A percentile compares a stretch with the other conserved stretches of the same genome.
Conservation (phyloP, 2,888 invertebrate species). For the Macaria liturata region DNA sequence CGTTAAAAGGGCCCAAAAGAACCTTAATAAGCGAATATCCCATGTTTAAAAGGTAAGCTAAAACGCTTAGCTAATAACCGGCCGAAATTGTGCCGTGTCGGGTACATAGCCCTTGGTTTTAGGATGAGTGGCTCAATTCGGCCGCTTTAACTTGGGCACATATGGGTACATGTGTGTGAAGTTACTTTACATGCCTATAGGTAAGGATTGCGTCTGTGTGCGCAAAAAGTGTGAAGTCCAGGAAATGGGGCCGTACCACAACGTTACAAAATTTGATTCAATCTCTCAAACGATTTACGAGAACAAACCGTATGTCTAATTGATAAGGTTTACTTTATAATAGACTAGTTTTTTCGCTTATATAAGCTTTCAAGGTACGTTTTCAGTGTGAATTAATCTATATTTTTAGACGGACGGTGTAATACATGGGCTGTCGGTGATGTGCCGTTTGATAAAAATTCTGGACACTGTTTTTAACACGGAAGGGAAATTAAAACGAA, state of each 20-base stretch:
- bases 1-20: slow-evolving; percentile 21
- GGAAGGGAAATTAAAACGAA: neutral
- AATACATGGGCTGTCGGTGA: slow-evolving; percentile 13
- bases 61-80: slow-evolving; percentile 32
- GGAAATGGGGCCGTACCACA: too few species aligned
- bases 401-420: slow-evolving; percentile 25
- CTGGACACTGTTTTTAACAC: neutral
- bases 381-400: slow-evolving; percentile 27
- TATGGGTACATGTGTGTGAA: slow-evolving; percentile 11
- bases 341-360: too few species aligned
- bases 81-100: slow-evolving; percentile 16
- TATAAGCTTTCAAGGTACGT: too few species aligned
- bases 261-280: too few species aligned
- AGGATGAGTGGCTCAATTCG: slow-evolving; percentile 27
- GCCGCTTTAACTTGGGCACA: slow-evolving; percentile 20
- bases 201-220: too few species aligned
- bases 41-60: slow-evolving; percentile 26
- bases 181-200: neutral
- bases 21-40: slow-evolving; percentile 13
- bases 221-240: too few species aligned
- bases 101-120: slow-evolving; percentile 15
- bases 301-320: too few species aligned
- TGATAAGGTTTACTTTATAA: too few species aligned
- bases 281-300: too few species aligned
- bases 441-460: neutral